A percentile compares a stretch with the other conserved stretches of the same genome.
Evolutionary conservation across 1,140 invertebrate species (phyloP).

Genomic region (Halyomorpha halys): DNA sequence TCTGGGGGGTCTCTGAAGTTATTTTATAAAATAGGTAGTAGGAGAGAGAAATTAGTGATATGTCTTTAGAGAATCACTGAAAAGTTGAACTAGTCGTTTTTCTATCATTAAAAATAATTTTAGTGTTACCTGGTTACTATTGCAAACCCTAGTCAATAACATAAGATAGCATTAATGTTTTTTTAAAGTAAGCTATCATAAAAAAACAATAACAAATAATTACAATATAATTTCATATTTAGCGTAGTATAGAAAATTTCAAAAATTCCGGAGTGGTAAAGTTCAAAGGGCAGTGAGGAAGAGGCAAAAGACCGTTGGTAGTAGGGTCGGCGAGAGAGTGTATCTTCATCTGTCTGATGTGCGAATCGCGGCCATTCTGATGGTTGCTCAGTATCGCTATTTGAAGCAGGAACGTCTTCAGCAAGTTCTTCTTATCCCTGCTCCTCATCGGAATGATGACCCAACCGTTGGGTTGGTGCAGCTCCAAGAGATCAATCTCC

Average conservation of each 20-base stretch:
- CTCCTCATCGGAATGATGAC: conserved; percentile 80
- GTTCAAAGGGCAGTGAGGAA: conserved; percentile 41
- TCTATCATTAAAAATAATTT: too few relatives aligned
- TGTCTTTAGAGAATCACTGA: too few relatives aligned
- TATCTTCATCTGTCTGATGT: conserved; percentile 93
- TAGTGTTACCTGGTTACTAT: too few relatives aligned
- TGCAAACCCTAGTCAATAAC: too few relatives aligned
- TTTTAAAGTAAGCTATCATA: too few relatives aligned
- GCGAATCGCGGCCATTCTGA: conserved; percentile 97
- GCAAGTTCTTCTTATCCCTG: conserved; percentile 66
- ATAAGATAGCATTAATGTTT: too few relatives aligned
- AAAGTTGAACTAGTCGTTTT: too few relatives aligned
- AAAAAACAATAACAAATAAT: too few relatives aligned
- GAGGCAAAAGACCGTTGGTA: conserved; percentile 56
- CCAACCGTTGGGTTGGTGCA: conserved; percentile 95
- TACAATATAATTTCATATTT: too few relatives aligned
- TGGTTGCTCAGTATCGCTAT: conserved; percentile 88
- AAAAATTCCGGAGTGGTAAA: conserved; percentile 74
- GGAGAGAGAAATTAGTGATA: too few relatives aligned
- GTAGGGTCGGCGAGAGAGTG: conserved; percentile 59
- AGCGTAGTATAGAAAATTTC: conserved; percentile 42
- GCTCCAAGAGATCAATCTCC: conserved; percentile 88
- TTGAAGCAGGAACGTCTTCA: conserved; percentile 93
- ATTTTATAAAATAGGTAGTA: too few relatives aligned
- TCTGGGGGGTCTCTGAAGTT: too few relatives aligned